phyloP scores from a whole-genome alignment of 1,140 invertebrate genomes.

The Drosophila subobscura region DNA sequence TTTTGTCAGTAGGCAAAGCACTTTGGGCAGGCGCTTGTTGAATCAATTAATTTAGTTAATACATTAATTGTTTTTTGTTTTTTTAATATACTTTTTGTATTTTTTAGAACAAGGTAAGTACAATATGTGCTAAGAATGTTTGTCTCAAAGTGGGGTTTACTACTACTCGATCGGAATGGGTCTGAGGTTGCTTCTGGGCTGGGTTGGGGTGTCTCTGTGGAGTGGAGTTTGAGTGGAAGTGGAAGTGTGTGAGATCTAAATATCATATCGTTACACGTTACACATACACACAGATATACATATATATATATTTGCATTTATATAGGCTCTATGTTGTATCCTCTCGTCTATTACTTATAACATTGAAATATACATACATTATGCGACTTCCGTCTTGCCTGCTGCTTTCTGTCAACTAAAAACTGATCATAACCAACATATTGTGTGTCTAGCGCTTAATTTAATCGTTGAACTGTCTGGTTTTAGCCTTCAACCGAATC shows the following conservation, averaged over 20 bases:
- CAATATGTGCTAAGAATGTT: slow-evolving; percentile 50
- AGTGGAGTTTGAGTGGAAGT: slow-evolving; percentile 6
- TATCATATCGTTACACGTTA: slow-evolving; percentile 48
- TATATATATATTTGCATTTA: slow-evolving; percentile 55
- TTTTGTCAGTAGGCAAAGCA: slow-evolving; percentile 54
- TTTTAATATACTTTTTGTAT: slow-evolving; percentile 45
- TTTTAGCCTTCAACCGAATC: slow-evolving; percentile 36
- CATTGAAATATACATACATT: slow-evolving; percentile 73
- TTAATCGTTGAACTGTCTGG: slow-evolving; percentile 76
- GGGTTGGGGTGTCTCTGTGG: not conserved
- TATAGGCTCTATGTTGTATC: slow-evolving; percentile 41
- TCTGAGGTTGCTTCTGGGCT: not conserved
- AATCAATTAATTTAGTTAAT: slow-evolving; percentile 59
- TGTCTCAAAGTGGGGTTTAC: slow-evolving; percentile 28
- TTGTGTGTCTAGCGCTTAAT: slow-evolving; percentile 75
- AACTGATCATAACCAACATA: slow-evolving; percentile 59
- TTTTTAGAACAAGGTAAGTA: slow-evolving; percentile 52
- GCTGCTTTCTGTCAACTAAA: slow-evolving; percentile 49
- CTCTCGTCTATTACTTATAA: slow-evolving; percentile 57
- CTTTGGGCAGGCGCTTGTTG: slow-evolving; percentile 74
- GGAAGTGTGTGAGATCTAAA: slow-evolving; percentile 44
- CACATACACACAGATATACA: slow-evolving; percentile 31
- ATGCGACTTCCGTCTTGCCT: slow-evolving; percentile 18
- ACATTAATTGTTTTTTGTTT: slow-evolving; percentile 56
- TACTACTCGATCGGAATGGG: slow-evolving; percentile 20